Conservation (phyloP, 2,797 vertebrate species). For the Lagorchestes hirsutus region DNA sequence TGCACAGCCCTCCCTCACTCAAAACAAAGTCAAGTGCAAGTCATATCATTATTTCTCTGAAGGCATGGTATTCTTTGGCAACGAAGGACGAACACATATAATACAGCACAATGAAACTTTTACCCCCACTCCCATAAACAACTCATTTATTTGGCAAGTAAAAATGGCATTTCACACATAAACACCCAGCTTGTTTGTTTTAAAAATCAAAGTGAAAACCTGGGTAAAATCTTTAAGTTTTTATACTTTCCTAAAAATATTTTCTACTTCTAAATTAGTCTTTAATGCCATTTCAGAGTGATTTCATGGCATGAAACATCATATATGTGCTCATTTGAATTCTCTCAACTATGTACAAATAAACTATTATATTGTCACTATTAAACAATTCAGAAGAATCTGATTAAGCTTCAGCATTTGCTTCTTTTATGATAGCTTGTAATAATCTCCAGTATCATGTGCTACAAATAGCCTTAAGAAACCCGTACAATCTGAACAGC, state of each 20-base stretch:
- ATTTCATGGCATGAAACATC: not conserved
- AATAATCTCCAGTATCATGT: not conserved
- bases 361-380: constrained; percentile 5
- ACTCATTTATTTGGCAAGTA: not conserved
- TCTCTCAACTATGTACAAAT: not conserved
- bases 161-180: not conserved
- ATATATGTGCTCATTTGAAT: constrained; percentile 3
- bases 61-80: too few relatives aligned
- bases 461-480: not conserved
- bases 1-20: too few relatives aligned
- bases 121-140: not conserved
- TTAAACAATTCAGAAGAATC: constrained; percentile 56
- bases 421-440: constrained; percentile 9
- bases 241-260: not conserved
- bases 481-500: constrained; percentile 3
- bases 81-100: not conserved
- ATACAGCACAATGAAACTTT: not conserved
- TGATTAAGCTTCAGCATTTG: constrained; percentile 46
- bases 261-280: too few relatives aligned
- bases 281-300: not conserved
- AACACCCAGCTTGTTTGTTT: not conserved
- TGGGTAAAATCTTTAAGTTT: not conserved
- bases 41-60: too few relatives aligned
- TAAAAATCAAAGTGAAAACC: not conserved
- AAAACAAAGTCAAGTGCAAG: too few relatives aligned